Conservation (phyloP, 2,113 vertebrate species). For the Clupea harengus region DNA sequence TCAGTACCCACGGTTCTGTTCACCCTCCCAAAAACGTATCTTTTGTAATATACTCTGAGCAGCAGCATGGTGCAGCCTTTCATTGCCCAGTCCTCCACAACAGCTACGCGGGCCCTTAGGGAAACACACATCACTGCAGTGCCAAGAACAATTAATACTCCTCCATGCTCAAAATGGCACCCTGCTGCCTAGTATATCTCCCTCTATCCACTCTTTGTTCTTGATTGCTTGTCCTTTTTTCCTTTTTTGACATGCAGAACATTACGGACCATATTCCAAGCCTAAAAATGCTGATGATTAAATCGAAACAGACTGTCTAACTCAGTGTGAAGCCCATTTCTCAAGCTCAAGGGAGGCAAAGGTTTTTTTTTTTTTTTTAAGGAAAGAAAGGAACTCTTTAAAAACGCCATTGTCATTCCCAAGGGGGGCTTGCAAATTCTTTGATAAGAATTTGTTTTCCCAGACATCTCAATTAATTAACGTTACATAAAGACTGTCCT, state of each 20-base stretch:
- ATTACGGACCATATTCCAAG: conserved; percentile 59
- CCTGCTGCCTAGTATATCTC: conserved; percentile 31
- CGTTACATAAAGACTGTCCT: background rate
- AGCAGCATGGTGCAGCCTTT: background rate
- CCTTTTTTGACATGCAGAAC: conserved; percentile 37
- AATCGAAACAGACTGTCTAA: background rate
- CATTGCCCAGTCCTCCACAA: background rate
- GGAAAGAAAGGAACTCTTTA: background rate
- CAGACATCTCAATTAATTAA: conserved; percentile 2
- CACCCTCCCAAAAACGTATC: background rate
- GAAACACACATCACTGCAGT: background rate
- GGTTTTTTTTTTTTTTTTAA: background rate
- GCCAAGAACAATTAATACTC: conserved; percentile 6
- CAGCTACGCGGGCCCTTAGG: background rate
- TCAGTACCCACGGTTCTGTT: background rate
- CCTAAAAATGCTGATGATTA: conserved; percentile 23
- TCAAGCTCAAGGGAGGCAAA: background rate
- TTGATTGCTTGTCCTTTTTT: conserved; percentile 38
- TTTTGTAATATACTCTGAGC: background rate
- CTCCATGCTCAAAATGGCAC: conserved; percentile 29
- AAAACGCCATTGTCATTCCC: background rate
- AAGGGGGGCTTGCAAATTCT: background rate
- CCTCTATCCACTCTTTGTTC: conserved; percentile 9
- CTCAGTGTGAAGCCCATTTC: conserved; percentile 19
- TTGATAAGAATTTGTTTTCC: background rate